A percentile compares a stretch with the other conserved stretches of the same genome.
These are phyloP conservation scores for Cerastoderma edule DNA, from an alignment of 2,888 invertebrate genomes.

Conservation along the genomic window DNA sequence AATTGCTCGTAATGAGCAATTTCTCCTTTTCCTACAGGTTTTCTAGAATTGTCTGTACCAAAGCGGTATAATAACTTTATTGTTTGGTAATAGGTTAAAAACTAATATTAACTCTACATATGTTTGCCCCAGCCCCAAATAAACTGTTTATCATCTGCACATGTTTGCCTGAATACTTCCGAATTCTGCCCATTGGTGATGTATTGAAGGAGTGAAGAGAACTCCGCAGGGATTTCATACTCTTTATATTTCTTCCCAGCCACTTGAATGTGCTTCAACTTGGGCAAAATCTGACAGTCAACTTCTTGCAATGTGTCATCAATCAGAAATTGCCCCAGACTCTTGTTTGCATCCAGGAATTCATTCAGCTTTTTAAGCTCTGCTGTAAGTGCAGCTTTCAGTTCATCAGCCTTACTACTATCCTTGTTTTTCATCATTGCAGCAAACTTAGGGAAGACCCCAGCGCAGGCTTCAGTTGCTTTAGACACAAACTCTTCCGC, in stretches of 20 bases:
- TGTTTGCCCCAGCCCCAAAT: conserved; percentile 66
- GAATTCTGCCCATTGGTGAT: conserved; percentile 48
- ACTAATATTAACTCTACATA: not conserved
- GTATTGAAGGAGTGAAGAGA: conserved; percentile 53
- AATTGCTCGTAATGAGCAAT: too few species aligned
- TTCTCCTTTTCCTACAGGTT: too few species aligned
- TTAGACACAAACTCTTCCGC: not conserved
- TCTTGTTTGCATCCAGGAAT: conserved; percentile 44
- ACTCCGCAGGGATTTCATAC: conserved; percentile 61
- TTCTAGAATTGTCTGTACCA: too few species aligned
- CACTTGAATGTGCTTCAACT: conserved; percentile 65
- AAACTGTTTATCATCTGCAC: conserved; percentile 64
- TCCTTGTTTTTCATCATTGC: conserved; percentile 68
- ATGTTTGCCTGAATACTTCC: conserved; percentile 56
- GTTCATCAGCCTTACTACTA: conserved; percentile 30
- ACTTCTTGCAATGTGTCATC: conserved; percentile 59
- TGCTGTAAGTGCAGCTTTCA: conserved; percentile 51
- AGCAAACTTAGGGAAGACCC: conserved; percentile 66
- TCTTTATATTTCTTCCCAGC: conserved; percentile 63
- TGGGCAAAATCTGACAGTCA: conserved; percentile 68
- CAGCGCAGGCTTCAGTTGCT: conserved; percentile 52
- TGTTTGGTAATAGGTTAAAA: too few species aligned
- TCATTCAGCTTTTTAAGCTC: conserved; percentile 62
- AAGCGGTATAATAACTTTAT: too few species aligned
- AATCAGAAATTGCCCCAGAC: conserved; percentile 46